Evolutionary conservation across 2,113 vertebrate genomes (phyloP), one percentile per base, ranked within the genome.

Genomic region (Machaerirhynchus nigripectus): DNA sequence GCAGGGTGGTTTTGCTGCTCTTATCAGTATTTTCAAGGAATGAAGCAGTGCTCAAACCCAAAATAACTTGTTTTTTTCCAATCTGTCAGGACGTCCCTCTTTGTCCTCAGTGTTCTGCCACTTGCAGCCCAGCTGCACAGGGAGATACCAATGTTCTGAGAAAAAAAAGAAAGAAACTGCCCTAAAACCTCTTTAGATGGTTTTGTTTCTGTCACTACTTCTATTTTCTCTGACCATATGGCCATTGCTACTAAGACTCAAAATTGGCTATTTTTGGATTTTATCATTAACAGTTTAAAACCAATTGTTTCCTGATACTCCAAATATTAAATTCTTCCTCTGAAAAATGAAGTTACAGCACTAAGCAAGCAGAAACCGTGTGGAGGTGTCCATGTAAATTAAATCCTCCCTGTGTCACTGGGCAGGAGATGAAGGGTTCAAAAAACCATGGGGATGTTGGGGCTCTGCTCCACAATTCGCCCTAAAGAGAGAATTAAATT

Each of bases 391-490:
- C 19, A 4, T 35, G 33, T 27, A 46, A 52, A 63, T 47, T 1
- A 56, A 69, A 68, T 39, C 9, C 5, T 75, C 3, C 24, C 44
- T 24, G 21, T 47, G 53, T 33, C 28, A 18, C n/a, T 35, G 26
- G 42, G 46, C 23, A 53, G 7, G 12, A 42, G 28, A 14, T 33
- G 6, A 21, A 86, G 35, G n/a, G 24, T 37, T 47, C 76, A 50
- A 4, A 60, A 84, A 52, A 3, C 28, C 69, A 26, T 0, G 0
- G 31, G 74, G 33, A 6, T 30, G 10, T 14, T 19, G 3, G 30
- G 39, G n/a, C 44, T 57, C 14, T 40, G 55, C 82, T 65, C 31
- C 50, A 0, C 23, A 11, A 0, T 31, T 57, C 26, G 37, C 22
- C 18, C 47, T 8, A 1, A 6, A 35, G 52, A 9, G 49, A 69